Evolutionary conservation across 2,113 vertebrate genomes (phyloP).

Genomic region (Pluvianellus socialis): DNA sequence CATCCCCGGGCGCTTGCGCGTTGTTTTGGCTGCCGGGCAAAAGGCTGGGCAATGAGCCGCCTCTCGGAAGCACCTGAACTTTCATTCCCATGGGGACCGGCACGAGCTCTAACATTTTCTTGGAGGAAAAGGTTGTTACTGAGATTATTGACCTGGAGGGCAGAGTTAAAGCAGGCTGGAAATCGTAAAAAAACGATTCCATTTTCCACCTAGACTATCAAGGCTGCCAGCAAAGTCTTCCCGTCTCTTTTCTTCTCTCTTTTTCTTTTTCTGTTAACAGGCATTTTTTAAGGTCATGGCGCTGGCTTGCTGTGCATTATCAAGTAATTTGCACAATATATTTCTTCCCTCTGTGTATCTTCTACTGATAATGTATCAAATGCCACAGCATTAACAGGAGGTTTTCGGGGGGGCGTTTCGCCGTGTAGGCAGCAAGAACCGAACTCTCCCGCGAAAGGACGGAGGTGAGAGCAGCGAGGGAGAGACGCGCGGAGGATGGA

Average conservation of each 20-base stretch:
- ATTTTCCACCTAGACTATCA: conserved; percentile 17
- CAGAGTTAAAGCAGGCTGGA: conserved; percentile 36
- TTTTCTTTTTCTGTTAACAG: not conserved
- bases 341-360: not conserved
- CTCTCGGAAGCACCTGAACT: not conserved
- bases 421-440: not conserved
- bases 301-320: not conserved
- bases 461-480: not conserved
- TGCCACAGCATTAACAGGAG: not conserved
- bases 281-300: conserved; percentile 12
- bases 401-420: fast-evolving
- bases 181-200: not conserved
- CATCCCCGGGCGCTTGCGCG: fast-evolving
- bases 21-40: not conserved
- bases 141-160: conserved; percentile 42
- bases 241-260: not conserved
- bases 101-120: conserved; percentile 1
- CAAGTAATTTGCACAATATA: conserved; percentile 38
- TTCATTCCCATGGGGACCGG: not conserved
- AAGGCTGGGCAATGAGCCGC: not conserved
- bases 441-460: not conserved
- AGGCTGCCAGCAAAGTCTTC: not conserved
- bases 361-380: not conserved
- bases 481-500: not conserved
- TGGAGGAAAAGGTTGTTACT: conserved; percentile 27